phyloP scores from a whole-genome alignment of 2,888 invertebrate genomes.

The Parasteatoda lunata region DNA sequence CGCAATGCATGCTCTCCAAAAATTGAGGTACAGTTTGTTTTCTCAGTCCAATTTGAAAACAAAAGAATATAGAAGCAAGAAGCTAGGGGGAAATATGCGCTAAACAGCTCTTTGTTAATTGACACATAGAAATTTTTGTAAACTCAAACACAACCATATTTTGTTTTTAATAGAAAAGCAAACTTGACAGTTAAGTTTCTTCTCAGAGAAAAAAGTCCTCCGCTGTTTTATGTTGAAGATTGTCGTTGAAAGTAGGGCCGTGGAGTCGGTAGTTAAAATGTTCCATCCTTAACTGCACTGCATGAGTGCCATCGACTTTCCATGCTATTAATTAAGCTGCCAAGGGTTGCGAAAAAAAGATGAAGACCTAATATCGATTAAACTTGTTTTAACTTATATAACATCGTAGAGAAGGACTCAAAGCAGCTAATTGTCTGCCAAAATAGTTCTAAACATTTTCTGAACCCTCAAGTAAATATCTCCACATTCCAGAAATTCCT shows the following conservation, averaged over 20 bases:
- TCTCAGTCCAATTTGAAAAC: background rate
- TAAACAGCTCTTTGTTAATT: background rate
- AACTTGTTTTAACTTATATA: background rate
- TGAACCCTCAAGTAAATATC: background rate
- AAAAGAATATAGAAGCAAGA: background rate
- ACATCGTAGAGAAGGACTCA: background rate
- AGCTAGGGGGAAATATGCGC: background rate
- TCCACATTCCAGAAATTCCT: background rate
- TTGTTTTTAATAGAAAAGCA: background rate
- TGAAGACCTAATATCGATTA: background rate
- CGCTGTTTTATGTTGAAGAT: background rate
- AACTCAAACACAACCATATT: background rate
- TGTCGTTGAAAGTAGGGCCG: background rate
- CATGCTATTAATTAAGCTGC: background rate
- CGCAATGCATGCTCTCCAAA: background rate
- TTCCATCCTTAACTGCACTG: background rate
- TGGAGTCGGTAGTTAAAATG: background rate
- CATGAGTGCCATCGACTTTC: background rate
- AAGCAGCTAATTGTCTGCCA: background rate
- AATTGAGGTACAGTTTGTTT: background rate
- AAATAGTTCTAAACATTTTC: background rate
- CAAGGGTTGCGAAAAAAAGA: no score
- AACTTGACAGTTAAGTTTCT: background rate
- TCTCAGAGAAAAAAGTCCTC: background rate
- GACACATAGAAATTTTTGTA: background rate